Evolutionary conservation across 2,797 vertebrate species (phyloP).

Genomic region (Gobionotothen gibberifrons): DNA sequence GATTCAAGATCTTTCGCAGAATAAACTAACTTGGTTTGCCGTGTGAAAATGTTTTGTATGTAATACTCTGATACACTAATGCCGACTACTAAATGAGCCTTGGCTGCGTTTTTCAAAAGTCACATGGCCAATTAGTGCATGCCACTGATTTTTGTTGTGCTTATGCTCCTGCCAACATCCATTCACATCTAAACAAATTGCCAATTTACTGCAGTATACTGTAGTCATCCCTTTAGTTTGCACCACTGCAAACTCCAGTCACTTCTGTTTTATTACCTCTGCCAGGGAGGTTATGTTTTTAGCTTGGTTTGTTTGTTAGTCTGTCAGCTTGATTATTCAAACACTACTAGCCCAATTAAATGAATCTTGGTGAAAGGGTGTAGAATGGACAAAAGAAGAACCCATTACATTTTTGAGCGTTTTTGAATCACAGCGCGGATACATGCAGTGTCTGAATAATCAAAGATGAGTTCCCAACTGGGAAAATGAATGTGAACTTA

Average conservation of each 20-base stretch:
- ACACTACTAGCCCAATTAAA: too few relatives aligned
- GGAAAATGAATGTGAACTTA: too few relatives aligned
- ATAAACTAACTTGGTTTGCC: conserved; percentile 52
- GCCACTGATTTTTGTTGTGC: not conserved
- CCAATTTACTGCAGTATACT: not conserved
- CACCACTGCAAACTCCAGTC: conserved; percentile 17
- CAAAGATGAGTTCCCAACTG: too few relatives aligned
- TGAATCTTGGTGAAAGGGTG: too few relatives aligned
- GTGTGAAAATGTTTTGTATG: conserved; percentile 13
- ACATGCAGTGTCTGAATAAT: too few relatives aligned
- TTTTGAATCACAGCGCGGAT: too few relatives aligned
- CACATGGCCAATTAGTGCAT: conserved; percentile 15
- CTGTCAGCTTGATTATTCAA: too few relatives aligned
- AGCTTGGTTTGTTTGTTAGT: too few relatives aligned
- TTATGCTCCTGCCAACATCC: conserved; percentile 17
- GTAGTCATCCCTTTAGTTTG: conserved; percentile 1
- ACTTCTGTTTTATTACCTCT: conserved; percentile 11
- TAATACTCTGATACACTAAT: conserved; percentile 16
- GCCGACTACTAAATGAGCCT: conserved; percentile 1
- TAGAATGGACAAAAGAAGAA: too few relatives aligned
- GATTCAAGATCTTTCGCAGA: conserved; percentile 19
- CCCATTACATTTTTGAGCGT: too few relatives aligned
- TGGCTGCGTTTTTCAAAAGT: conserved; percentile 8
- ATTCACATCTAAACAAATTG: conserved; percentile 12
- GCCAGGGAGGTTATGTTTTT: too few relatives aligned